Evolutionary conservation across 2,113 vertebrate genomes (phyloP), one percentile per base, ranked within the genome.

Genomic region (Muntiacus muntjak): DNA sequence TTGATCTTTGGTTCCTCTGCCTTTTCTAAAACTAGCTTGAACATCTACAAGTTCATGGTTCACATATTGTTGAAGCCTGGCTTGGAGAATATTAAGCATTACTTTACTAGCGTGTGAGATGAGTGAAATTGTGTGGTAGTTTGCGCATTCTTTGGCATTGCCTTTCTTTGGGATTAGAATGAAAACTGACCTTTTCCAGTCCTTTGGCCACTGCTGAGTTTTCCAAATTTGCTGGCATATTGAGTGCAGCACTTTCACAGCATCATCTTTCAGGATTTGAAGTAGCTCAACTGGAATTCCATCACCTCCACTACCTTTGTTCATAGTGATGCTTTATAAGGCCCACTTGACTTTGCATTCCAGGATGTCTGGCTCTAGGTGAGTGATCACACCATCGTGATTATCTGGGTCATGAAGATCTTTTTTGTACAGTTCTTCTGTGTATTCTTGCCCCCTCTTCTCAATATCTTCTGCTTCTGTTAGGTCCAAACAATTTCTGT

Each of bases 31-130:
- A 71, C 64, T 9, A 36, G 17, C 9, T 71, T 71, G 64, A 71
- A 19, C 2, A 67, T 67, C 33, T 36, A 11, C n/a, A 36, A 71
- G 8, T 36, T 71, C 64, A 71, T 0, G 0, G 64, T 71, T 36
- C 17, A 71, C 9, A 0, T 71, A 71, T 2, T 71, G 64, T 17
- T 36, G 17, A 71, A 71, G n/a, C n/a, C n/a, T 71, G 64, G 64
- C 8, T 21, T 71, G 64, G 64, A 71, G n/a, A 71, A 71, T 36
- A 21, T 71, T 36, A 17, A 71, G n/a, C n/a, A 36, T 36, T 11
- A 36, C 17, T 71, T 36, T 36, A 0, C 64, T 36, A 36, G 17
- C 2, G 0, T 71, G n/a, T 67, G 8, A 67, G 64, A 36, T 67
- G 64, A 67, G 8, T 67, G 64, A 8, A 19, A 67, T 10, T 64